Conservation (phyloP, 1,140 invertebrate species). For the Phenacoccus solenopsis region DNA sequence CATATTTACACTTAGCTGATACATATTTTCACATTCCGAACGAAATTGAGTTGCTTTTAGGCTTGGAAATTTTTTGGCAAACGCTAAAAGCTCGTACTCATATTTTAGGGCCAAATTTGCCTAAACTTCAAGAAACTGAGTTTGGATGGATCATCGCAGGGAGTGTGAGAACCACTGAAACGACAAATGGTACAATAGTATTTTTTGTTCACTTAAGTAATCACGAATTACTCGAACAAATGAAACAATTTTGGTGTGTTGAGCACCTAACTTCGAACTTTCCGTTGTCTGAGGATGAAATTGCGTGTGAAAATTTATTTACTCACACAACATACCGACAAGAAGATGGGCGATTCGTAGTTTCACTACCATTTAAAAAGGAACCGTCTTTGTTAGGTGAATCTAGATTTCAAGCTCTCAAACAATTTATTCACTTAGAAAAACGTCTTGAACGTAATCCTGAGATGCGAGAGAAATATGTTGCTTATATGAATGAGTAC, state of each 20-base stretch:
- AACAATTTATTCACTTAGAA: constrained; percentile 21
- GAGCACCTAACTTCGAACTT: background rate
- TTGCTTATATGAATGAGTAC: constrained; percentile 32
- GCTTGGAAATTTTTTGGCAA: background rate
- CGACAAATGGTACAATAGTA: background rate
- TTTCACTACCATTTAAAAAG: constrained; percentile 20
- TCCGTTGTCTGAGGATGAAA: background rate
- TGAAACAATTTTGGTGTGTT: constrained; percentile 8
- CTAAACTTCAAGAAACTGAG: background rate
- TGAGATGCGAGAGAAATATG: constrained; percentile 22
- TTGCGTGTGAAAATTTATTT: constrained; percentile 18
- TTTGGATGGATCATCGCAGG: constrained; percentile 4
- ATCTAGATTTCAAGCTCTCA: constrained; percentile 11
- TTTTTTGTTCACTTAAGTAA: background rate
- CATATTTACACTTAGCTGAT: background rate
- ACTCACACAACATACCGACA: background rate
- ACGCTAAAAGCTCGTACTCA: background rate
- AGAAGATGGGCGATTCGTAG: constrained; percentile 14
- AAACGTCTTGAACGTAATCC: constrained; percentile 10
- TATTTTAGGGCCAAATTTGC: background rate
- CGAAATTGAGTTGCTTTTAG: background rate
- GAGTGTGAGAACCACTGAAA: background rate
- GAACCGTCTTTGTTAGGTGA: constrained; percentile 11
- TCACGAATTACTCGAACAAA: background rate
- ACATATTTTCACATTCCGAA: background rate